Conservation (phyloP, 2,113 vertebrate genomes). For the Cyprichromis sp. region DNA sequence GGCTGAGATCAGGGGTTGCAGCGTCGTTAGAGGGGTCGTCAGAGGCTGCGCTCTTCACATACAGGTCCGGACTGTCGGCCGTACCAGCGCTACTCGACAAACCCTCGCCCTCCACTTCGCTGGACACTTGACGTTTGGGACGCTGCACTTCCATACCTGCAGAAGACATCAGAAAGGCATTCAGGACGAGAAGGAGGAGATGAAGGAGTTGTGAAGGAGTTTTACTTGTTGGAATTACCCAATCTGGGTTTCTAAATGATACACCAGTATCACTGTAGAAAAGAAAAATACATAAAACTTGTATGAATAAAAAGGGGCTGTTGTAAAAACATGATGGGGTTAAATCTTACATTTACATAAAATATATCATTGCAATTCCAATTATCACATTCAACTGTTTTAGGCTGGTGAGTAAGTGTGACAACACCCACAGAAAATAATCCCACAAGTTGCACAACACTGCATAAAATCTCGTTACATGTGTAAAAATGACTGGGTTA, state of each 20-base stretch:
- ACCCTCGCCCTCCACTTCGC: constrained; percentile 85
- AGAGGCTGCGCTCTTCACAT: constrained; percentile 77
- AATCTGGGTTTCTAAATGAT: neutral
- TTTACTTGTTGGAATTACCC: neutral
- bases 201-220: neutral
- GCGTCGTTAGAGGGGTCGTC: constrained; percentile 82
- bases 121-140: constrained; percentile 86
- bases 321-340: neutral
- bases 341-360: neutral
- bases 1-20: constrained; percentile 84
- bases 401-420: neutral
- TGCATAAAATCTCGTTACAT: neutral
- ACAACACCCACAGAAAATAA: neutral
- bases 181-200: rapidly evolving
- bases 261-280: rapidly evolving
- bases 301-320: neutral
- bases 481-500: neutral
- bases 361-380: neutral
- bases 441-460: neutral
- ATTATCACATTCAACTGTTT: neutral
- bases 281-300: neutral
- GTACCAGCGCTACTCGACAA: constrained; percentile 81
- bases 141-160: constrained; percentile 91
- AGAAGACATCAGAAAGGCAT: neutral
- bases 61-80: constrained; percentile 88